Evolutionary conservation across 2,888 invertebrate genomes (phyloP), one percentile per base, ranked within the genome.

Genomic region (Caenorhabditis sp.): DNA sequence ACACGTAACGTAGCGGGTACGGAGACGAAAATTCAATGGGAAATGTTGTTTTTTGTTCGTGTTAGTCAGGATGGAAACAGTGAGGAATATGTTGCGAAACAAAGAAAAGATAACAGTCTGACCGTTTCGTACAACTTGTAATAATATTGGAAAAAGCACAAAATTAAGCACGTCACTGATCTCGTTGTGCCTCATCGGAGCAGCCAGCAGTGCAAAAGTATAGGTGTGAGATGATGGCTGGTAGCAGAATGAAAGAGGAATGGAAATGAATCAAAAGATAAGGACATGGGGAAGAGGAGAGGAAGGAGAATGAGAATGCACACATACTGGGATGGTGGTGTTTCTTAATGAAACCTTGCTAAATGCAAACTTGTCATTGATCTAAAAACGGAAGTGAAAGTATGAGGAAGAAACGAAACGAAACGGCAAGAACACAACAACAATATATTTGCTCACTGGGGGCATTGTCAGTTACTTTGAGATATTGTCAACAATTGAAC

Each of bases 301-400:
- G n/a, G n/a, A n/a, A n/a, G n/a, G n/a, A n/a, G n/a, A n/a, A n/a
- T n/a, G n/a, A n/a, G n/a, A n/a, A n/a, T n/a, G n/a, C n/a, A n/a
- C n/a, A n/a, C n/a, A n/a, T n/a, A n/a, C n/a, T n/a, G n/a, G n/a
- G n/a, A n/a, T n/a, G n/a, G n/a, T n/a, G n/a, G n/a, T n/a, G n/a
- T n/a, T n/a, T n/a, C n/a, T n/a, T n/a, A n/a, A n/a, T n/a, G n/a
- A n/a, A n/a, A n/a, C n/a, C n/a, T n/a, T n/a, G n/a, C n/a, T n/a
- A n/a, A n/a, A n/a, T n/a, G n/a, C n/a, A n/a, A n/a, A n/a, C 8
- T 13, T 56, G 56, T 35, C 35, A 9, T 20, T 20, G 32, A 56
- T 56, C 56, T 56, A 35, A 1, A 28, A 15, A 13, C n/a, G 56
- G 56, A 56, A 56, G 56, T 51, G 15, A n/a, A n/a, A n/a, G n/a